Evolutionary conservation across 1,140 invertebrate species (phyloP), one percentile per base, ranked within the genome.

Genomic region (Ceratosolen fusciceps): DNA sequence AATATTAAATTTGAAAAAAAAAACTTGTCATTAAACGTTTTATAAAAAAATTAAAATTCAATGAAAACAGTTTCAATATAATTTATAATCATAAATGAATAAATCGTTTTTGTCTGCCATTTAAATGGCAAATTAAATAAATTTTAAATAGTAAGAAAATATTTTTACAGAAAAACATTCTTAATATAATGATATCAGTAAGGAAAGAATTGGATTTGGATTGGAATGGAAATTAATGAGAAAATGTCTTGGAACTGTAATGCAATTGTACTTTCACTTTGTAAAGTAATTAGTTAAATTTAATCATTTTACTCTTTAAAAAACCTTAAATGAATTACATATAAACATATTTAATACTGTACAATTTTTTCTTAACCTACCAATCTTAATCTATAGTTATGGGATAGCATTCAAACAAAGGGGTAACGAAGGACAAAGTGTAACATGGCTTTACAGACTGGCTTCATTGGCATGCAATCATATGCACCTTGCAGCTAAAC

Each of bases 271-370:
- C 34, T 24, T 78, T 52, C 5, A 73, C 19, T 52, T 56, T 65
- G 43, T 73, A 65, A 79, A 79, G 62, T 79, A 74, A 74, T 74
- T 74, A 62, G 31, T 80, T 75, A 72, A 80, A 74, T 80, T 80
- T 80, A 74, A 80, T 80, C 26, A 80, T 80, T 80, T 80, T 80
- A 75, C 79, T 80, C 31, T 74, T 80, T 80, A 80, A 80, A 80
- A 80, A 80, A 80, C 62, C 73, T 80, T 80, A 80, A 80, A 80
- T 80, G 79, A 80, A 80, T 80, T 80, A 80, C 79, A 80, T 80
- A 80, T 75, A 80, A 80, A 80, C 79, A 80, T 80, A 80, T 80
- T 80, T 80, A 80, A 80, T 80, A 80, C 79, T 80, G 79, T 80
- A 80, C 79, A 80, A 75, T 80, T 80, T 74, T 80, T 75, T 62